A percentile compares a stretch with the other conserved stretches of the same genome.
Evolutionary conservation across 2,888 invertebrate genomes (phyloP).

Genomic region (Melinaea marsaeus): DNA sequence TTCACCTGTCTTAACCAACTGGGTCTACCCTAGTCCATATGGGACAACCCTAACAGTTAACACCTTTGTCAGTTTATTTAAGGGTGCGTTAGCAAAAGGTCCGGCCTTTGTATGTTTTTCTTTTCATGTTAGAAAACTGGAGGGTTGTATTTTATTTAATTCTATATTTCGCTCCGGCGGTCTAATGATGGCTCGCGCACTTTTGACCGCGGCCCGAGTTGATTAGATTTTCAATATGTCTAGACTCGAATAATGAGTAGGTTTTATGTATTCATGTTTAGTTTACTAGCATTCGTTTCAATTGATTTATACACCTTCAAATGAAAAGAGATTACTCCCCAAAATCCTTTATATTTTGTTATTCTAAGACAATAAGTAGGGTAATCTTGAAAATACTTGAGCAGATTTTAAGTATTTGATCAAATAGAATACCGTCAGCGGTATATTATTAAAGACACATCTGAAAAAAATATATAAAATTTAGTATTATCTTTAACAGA

Average conservation of each 20-base stretch:
- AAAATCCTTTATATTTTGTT: too few relatives aligned
- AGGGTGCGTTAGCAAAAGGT: slow-evolving; percentile 46
- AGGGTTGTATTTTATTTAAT: slow-evolving; percentile 24
- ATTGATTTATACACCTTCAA: neutral
- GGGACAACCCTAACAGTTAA: slow-evolving; percentile 53
- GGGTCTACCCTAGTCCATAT: slow-evolving; percentile 54
- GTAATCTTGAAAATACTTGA: too few relatives aligned
- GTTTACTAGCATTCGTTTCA: neutral
- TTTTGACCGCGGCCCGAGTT: slow-evolving; percentile 24
- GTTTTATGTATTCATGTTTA: slow-evolving; percentile 4
- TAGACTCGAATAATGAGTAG: slow-evolving; percentile 18
- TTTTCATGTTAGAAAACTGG: slow-evolving; percentile 39
- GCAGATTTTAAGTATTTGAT: too few relatives aligned
- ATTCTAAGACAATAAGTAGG: too few relatives aligned
- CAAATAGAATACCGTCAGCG: neutral
- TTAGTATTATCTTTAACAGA: neutral
- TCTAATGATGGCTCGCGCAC: slow-evolving; percentile 25
- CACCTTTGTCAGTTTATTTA: slow-evolving; percentile 54
- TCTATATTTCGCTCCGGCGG: slow-evolving; percentile 27
- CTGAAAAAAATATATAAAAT: neutral
- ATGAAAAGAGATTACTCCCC: too few relatives aligned
- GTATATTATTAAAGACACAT: neutral
- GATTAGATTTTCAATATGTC: slow-evolving; percentile 26
- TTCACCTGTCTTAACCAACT: slow-evolving; percentile 62
- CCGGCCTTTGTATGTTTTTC: slow-evolving; percentile 45